These are phyloP conservation scores for Coptodon bakossiorum DNA, from an alignment of 2,113 vertebrate species.

Conservation along the genomic window DNA sequence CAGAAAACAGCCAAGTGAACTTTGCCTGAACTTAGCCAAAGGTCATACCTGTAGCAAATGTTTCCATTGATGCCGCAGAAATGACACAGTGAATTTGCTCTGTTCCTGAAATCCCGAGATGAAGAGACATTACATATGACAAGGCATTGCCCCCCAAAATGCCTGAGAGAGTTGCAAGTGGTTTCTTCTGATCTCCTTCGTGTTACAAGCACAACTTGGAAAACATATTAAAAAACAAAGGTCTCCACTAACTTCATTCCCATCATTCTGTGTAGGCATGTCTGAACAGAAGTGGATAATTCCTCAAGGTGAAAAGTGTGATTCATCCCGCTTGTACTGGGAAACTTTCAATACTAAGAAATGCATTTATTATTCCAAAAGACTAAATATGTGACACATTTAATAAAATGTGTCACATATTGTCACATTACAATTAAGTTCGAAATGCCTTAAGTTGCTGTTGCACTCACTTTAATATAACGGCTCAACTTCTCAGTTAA, in stretches of 20 bases:
- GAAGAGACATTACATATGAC: not conserved
- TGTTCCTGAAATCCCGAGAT: not conserved
- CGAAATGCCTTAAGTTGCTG: not conserved
- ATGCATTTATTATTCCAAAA: not conserved
- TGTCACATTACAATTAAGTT: not conserved
- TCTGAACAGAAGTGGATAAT: constrained; percentile 14
- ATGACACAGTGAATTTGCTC: not conserved
- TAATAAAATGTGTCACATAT: not conserved
- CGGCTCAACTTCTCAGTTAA: not conserved
- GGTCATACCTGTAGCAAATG: constrained; percentile 12
- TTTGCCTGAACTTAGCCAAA: constrained; percentile 16
- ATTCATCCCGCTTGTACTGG: not conserved
- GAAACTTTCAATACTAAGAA: not conserved
- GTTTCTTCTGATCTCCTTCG: not conserved
- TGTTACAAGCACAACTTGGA: not conserved
- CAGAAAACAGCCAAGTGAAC: constrained; percentile 1
- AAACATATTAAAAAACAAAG: not conserved
- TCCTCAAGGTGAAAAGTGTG: not conserved
- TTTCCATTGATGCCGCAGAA: not conserved
- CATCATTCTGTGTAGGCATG: not conserved
- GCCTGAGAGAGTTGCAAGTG: not conserved
- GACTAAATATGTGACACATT: not conserved
- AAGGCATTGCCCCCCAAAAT: not conserved
- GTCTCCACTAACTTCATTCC: not conserved
- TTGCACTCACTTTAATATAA: not conserved